Base-by-base conservation (phyloP, 2,888 invertebrate genomes). In the Aricia artaxerxes region DNA sequence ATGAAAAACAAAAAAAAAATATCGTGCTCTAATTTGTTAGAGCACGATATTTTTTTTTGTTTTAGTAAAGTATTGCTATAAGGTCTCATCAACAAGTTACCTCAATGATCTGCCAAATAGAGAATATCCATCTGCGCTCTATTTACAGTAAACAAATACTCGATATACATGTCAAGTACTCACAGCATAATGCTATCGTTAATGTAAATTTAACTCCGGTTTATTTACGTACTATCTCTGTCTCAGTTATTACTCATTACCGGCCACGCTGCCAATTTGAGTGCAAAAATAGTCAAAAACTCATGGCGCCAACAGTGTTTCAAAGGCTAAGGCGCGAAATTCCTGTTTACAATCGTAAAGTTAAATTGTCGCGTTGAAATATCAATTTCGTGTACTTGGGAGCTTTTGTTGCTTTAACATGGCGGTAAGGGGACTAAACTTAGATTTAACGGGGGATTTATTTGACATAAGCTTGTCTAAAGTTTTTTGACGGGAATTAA, bases 241-340 rank as follows among this genome's bases (percentile, higher is more conserved):
- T 84, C 85, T 88, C 86, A 84, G 85, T 86, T 89, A 89, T 92
- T 91, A 91, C 89, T 91, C 91, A 91, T 91, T 90, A 89, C 88
- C 84, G 86, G 85, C 85, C 80, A 83, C 82, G 80, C 85, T 86
- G 89, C 88, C 87, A 88, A 88, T 91, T 87, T 85, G 88, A 88
- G 87, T 86, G 88, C 88, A 88, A 91, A 75, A 92, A 91, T 87
- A 89, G 91, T 85, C 86, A 87, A 88, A 88, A 87, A 84, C 81
- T 86, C 83, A 85, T 89, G 91, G 92, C 92, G 92, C 91, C 92
- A 88, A 85, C 84, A 38, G 73, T 57, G 53, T 72, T 78, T 78
- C 57, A 40, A 40, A 53, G 16, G 38, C 73, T 5, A 73, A 73
- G 72, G 73, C 40, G 78, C 53, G 40, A 61, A 57, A 78, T 61